These are phyloP conservation scores for Archaeoteleia sp. DNA, from an alignment of 2,888 invertebrate species.

Conservation along the genomic window DNA sequence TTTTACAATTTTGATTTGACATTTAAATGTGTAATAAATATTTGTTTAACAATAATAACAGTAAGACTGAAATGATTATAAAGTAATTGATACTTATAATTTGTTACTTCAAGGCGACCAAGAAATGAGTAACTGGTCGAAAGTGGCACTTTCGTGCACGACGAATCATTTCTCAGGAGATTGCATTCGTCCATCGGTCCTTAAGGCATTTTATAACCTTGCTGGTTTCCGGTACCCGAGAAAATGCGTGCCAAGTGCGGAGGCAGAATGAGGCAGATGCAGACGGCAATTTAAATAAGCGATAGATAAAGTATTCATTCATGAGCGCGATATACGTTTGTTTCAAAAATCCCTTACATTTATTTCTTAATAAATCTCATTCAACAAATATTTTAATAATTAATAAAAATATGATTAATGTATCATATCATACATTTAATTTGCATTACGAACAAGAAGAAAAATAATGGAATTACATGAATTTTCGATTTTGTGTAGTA, in stretches of 20 bases:
- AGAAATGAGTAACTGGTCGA: conserved; percentile 2
- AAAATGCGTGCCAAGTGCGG: conserved; percentile 23
- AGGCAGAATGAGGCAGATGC: conserved; percentile 17
- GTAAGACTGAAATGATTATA: background rate
- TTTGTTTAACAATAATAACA: conserved; percentile 3
- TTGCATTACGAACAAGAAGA: no score
- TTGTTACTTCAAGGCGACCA: conserved; percentile 12
- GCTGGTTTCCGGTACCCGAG: conserved; percentile 34
- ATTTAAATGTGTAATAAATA: no score
- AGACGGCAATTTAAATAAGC: conserved; percentile 4
- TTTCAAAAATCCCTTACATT: no score
- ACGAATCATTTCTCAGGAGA: conserved; percentile 24
- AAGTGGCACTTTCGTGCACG: conserved; percentile 25
- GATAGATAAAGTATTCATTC: conserved; percentile 6
- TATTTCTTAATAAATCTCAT: no score
- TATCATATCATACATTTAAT: no score
- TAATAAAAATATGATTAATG: no score
- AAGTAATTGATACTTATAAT: conserved; percentile 1
- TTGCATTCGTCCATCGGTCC: conserved; percentile 20
- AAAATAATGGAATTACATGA: no score
- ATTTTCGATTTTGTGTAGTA: no score
- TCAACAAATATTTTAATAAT: no score
- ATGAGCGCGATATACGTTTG: no score
- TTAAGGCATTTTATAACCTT: conserved; percentile 27
- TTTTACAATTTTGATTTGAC: no score